Conservation (phyloP, 2,888 invertebrate species). For the Nasonovia ribisnigri region DNA sequence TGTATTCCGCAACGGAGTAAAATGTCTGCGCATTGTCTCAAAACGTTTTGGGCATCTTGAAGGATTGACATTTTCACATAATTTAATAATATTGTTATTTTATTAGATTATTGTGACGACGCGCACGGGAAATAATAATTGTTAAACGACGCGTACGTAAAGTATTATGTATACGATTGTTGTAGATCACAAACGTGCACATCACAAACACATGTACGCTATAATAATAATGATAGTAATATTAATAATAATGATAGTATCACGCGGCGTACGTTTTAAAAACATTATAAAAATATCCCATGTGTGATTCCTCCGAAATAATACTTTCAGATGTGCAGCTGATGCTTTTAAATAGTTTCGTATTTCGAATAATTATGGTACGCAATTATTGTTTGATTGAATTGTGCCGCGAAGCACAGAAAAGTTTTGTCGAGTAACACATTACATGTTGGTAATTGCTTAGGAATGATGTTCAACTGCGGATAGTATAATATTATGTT, state of each 20-base stretch:
- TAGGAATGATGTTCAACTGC: background rate
- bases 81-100: no score
- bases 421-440: background rate
- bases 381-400: background rate
- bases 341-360: background rate
- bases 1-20: no score
- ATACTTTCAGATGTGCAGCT: background rate
- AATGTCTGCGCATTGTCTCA: no score
- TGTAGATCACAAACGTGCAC: background rate
- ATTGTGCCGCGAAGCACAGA: background rate
- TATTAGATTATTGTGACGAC: no score
- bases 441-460: background rate
- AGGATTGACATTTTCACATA: no score
- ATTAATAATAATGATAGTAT: background rate
- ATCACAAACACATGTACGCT: background rate
- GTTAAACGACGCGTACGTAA: background rate
- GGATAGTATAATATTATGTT: background rate
- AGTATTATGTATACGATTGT: background rate
- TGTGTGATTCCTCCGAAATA: conserved; percentile 1
- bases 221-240: background rate
- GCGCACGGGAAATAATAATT: background rate
- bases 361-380: background rate
- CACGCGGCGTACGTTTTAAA: background rate
- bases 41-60: no score
- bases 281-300: background rate